A percentile compares a stretch with the other conserved stretches of the same genome.
Evolutionary conservation across 2,797 vertebrate species (phyloP).

Genomic region (Discoglossus pictus): DNA sequence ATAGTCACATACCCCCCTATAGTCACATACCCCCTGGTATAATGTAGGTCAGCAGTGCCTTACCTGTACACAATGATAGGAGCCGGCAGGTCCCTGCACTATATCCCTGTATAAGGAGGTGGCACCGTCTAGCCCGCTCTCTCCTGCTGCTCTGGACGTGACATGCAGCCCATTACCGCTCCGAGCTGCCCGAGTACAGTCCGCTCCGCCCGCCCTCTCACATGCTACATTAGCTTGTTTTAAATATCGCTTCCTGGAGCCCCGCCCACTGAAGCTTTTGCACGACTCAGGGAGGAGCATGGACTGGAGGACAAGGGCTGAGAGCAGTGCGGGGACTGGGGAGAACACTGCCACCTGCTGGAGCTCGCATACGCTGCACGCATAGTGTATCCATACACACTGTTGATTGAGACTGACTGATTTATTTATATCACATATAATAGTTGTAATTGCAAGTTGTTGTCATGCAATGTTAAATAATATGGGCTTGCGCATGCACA

Average conservation of each 20-base stretch:
- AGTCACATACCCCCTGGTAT: too few species aligned
- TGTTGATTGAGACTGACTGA: too few species aligned
- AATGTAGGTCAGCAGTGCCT: too few species aligned
- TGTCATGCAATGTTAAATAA: too few species aligned
- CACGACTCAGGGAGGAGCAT: constrained; percentile 46
- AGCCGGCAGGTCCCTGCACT: background rate
- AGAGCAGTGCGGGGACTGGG: background rate
- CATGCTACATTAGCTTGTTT: constrained; percentile 17
- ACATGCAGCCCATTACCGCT: constrained; percentile 52
- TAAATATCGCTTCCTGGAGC: constrained; percentile 33
- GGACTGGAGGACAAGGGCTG: background rate
- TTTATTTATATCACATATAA: too few species aligned
- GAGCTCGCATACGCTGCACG: too few species aligned
- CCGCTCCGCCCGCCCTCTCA: constrained; percentile 26
- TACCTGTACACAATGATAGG: constrained; percentile 5
- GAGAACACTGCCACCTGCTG: constrained; percentile 21
- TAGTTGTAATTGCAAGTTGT: too few species aligned
- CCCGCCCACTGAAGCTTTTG: constrained; percentile 17
- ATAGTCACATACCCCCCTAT: too few species aligned
- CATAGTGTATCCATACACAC: too few species aligned
- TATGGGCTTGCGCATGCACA: too few species aligned
- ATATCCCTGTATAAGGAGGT: background rate
- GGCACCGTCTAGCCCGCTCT: constrained; percentile 30
- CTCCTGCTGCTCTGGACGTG: constrained; percentile 53
- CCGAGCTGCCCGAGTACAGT: constrained; percentile 5